Evolutionary conservation across 1,140 invertebrate genomes (phyloP), one percentile per base, ranked within the genome.

Genomic region (Aradophagus sp.): DNA sequence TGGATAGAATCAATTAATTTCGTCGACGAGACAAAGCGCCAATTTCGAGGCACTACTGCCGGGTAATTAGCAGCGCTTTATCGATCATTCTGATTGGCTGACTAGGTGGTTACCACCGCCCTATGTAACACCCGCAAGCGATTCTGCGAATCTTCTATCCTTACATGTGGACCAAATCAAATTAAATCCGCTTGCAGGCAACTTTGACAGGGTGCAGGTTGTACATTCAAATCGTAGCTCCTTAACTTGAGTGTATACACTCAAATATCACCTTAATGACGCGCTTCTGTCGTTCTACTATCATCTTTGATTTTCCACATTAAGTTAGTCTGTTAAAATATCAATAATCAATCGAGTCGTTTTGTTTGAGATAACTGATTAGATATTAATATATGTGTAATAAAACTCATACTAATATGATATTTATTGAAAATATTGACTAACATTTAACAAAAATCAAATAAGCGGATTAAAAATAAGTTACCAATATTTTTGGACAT

Each of bases 1-100:
- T 78, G 74, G 76, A 77, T 80, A 69, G 75, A 80, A 79, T 81
- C 80, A 80, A 81, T 81, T 80, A 79, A 81, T 81, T 81, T 80
- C 61, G 44, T 50, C 55, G 73, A 48, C 68, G 71, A 77, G 78
- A 81, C 80, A 81, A 80, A 80, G 80, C 80, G 73, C 75, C 77
- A 78, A 81, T 81, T 81, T 80, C 74, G 74, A 77, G 73, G 73
- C 70, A 74, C 73, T 73, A 76, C 67, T 71, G 55, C 61, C 38
- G 69, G 72, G 77, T 79, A 80, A 79, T 80, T 80, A 81, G 78
- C 76, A 70, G 68, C 69, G 75, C 78, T 81, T 83, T 81, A 83
- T 81, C 76, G 80, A 83, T 81, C 79, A 83, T 80, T 73, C 73
- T 77, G 75, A 81, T 81, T 80, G 77, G 76, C 69, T 63, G 56